Evolutionary conservation across 1,140 invertebrate species (phyloP), one percentile per base, ranked within the genome.

Genomic region (Tenebrio molitor): DNA sequence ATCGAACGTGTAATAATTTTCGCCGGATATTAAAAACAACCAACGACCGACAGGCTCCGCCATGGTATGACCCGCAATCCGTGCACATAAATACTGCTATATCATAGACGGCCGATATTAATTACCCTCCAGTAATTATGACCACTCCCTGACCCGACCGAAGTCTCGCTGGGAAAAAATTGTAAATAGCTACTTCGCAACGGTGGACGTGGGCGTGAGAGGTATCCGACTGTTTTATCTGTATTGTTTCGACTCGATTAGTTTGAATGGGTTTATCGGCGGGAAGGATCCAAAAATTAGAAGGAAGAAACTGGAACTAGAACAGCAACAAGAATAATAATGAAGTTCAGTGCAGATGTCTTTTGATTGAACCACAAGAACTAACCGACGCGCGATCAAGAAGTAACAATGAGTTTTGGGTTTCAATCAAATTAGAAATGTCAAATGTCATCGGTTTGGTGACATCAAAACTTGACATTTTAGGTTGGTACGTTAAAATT

Each of bases 51-150:
- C 21, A 33, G 25, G 29, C n/a, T 62, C 53, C 19, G 12, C 16
- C 41, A 15, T 29, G 21, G 16, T 50, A 50, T 29, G 21, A 58
- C 21, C 23, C 15, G 50, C 50, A 58, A 65, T 39, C 58, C 21
- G 64, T 42, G 42, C 36, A 66, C 64, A 66, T 66, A 66, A 66
- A 66, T 66, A 29, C 39, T 65, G 62, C 39, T 66, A 44, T 41
- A 66, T 66, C 64, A 66, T 66, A 66, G 64, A 44, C 36, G 64
- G 64, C 64, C 64, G 64, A 44, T 66, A 66, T 66, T 66, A 66
- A 66, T 66, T 66, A 66, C 64, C 64, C 64, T 41, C 64, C 23
- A 44, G 64, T 66, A 66, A 66, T 66, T 66, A 66, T 66, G 64
- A 42, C 34, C 64, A 66, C 64, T 66, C 64, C 64, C 36, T 66